Evolutionary conservation across 2,113 vertebrate genomes (phyloP), one percentile per base, ranked within the genome.

Genomic region (Symphodus melops): DNA sequence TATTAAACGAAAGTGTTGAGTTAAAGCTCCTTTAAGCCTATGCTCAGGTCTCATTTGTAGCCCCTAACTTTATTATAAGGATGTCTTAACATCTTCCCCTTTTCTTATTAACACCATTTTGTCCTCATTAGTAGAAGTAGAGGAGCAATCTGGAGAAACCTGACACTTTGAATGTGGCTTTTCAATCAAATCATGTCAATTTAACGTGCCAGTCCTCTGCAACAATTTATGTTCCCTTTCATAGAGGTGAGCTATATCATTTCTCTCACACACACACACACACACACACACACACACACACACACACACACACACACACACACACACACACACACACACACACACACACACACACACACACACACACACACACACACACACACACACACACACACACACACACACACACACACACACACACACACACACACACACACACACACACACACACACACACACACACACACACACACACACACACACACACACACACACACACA

Each of bases 111-210:
- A 8, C 48, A 62, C 42, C 25, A 7, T 79, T 77, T 63, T 54
- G 42, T 37, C 48, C 23, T 63, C 16, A 2, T 17, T 44, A 41
- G 21, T 16, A 28, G n/a, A 60, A 41, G 60, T 46, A 28, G 4
- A 2, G 48, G 42, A 16, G 54, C 49, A 60, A 74, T 70, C 51
- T 0, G n/a, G 28, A 17, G 36, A 46, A 71, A 74, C 20, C 17
- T 14, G 19, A 60, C 49, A 65, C 69, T 81, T 74, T 77, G 7
- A 65, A 53, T 65, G 62, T 69, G 75, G 64, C 74, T 59, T 39
- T 33, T 68, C 41, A 33, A 60, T 79, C 64, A 69, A 72, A 71
- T 67, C 55, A 65, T 66, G 41, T 58, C 54, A 61, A 78, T 79
- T 4, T 6, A 33, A 5, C 28, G 28, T 5, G 28, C 28, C 28